phyloP scores from a whole-genome alignment of 2,888 invertebrate genomes.

The Caenorhabditis sinica region DNA sequence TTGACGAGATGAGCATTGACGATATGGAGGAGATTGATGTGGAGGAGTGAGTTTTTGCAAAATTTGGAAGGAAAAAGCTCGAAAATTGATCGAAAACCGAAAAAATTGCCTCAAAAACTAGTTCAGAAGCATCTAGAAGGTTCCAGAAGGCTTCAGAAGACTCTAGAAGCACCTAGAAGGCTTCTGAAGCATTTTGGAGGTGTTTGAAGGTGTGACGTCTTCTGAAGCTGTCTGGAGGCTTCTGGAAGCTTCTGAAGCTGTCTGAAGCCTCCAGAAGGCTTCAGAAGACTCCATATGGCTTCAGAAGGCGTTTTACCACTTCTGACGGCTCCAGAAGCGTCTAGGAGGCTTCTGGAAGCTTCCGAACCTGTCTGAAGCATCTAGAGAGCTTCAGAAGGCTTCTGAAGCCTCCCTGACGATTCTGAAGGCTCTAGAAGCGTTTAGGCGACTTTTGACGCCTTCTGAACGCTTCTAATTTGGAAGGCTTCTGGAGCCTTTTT shows the following conservation, averaged over 20 bases:
- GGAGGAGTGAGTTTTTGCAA: constrained; percentile 23
- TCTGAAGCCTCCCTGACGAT: no score
- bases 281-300: background rate
- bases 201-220: no score
- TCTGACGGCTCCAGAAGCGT: background rate
- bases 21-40: constrained; percentile 41
- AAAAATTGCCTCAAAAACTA: background rate
- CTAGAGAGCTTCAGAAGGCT: background rate
- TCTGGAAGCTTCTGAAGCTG: no score
- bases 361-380: background rate
- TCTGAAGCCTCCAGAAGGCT: no score
- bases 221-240: no score
- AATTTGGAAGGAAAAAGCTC: background rate
- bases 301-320: background rate
- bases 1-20: constrained; percentile 26
- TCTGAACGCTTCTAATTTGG: no score
- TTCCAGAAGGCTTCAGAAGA: background rate
- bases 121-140: background rate
- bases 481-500: no score
- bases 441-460: no score
- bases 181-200: no score
- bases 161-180: background rate
- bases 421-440: no score
- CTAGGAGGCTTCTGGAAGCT: background rate
- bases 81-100: background rate